Evolutionary conservation across 2,888 invertebrate genomes (phyloP).

Genomic region (Agrotis exclamationis): DNA sequence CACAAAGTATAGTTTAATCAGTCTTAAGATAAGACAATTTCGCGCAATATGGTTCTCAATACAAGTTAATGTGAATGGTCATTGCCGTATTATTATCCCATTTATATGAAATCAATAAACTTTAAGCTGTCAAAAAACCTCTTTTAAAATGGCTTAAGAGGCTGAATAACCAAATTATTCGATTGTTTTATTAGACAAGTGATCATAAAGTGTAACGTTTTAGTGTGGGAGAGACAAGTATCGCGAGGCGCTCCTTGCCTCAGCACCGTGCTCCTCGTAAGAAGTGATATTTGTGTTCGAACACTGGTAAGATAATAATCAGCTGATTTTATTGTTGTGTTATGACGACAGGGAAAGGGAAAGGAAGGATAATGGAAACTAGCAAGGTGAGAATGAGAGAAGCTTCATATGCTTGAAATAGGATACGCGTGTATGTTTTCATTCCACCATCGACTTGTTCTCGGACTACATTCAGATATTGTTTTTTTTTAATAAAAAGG

Average conservation of each 20-base stretch:
- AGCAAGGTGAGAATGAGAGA: conserved; percentile 51
- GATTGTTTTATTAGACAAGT: conserved; percentile 87
- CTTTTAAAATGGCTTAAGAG: conserved; percentile 66
- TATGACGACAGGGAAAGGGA: conserved; percentile 64
- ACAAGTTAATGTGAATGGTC: conserved; percentile 48
- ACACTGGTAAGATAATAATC: conserved; percentile 72
- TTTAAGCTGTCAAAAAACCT: conserved; percentile 67
- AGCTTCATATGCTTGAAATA: conserved; percentile 32
- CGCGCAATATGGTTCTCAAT: conserved; percentile 37
- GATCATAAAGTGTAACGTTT: conserved; percentile 80
- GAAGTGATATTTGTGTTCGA: conserved; percentile 81
- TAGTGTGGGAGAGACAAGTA: conserved; percentile 68
- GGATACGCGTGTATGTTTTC: conserved; percentile 21
- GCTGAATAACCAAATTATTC: conserved; percentile 76
- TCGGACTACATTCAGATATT: conserved; percentile 14
- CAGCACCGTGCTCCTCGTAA: conserved; percentile 74
- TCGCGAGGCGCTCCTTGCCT: conserved; percentile 65
- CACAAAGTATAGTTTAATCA: conserved; percentile 68
- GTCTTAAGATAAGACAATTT: conserved; percentile 59
- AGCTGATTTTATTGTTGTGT: conserved; percentile 73
- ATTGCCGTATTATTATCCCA: conserved; percentile 42
- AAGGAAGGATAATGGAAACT: conserved; percentile 50
- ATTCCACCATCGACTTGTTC: conserved; percentile 10
- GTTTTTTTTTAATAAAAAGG: too few species aligned
- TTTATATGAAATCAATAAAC: conserved; percentile 58